Base-by-base conservation (phyloP, 2,888 invertebrate species). In the Cyrtodaria siliqua region DNA sequence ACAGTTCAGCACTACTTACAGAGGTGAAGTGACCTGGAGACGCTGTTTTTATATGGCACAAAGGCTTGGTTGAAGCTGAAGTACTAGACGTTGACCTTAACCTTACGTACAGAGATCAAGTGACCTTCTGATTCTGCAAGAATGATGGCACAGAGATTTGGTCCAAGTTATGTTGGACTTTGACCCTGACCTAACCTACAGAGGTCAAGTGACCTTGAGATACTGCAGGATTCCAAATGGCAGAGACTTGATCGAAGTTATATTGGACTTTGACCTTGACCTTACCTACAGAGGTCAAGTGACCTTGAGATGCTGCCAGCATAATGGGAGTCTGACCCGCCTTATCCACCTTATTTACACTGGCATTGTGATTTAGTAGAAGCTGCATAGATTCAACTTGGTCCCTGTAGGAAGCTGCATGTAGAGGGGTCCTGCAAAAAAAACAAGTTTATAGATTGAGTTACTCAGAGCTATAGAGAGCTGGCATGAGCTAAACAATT, bases 371-470 rank as follows among this genome's bases (percentile, higher is more conserved):
- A 90, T 80, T 93, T 14, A 95, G 89, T 76, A 95, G 92, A 42
- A 94, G 90, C 79, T 94, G 93, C 73, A 94, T 94, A 84, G 95
- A 95, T 75, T 95, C 94, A 3, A 93, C 92, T 71, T 94, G 94
- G 44, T 95, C 95, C 73, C 94, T 93, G 79, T 94, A 93, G 16
- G 95, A 94, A 20, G 95, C 95, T 14, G 95, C 94, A 89, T 95
- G 95, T 50, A 95, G 88, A 1, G 95, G 94, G 8, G 95, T 94
- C 69, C 95, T 93, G 77, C 33, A 12, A 12, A 33, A 12, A 33
- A 12, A 33, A 33, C 6, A 33, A 33, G n/a, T n/a, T n/a, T n/a
- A n/a, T n/a, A n/a, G n/a, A n/a, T n/a, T n/a, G n/a, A n/a, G n/a
- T n/a, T n/a, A n/a, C n/a, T n/a, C n/a, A n/a, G n/a, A n/a, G n/a